Evolutionary conservation across 2,797 vertebrate genomes (phyloP).

Genomic region (Stomatorhinus walkeri): DNA sequence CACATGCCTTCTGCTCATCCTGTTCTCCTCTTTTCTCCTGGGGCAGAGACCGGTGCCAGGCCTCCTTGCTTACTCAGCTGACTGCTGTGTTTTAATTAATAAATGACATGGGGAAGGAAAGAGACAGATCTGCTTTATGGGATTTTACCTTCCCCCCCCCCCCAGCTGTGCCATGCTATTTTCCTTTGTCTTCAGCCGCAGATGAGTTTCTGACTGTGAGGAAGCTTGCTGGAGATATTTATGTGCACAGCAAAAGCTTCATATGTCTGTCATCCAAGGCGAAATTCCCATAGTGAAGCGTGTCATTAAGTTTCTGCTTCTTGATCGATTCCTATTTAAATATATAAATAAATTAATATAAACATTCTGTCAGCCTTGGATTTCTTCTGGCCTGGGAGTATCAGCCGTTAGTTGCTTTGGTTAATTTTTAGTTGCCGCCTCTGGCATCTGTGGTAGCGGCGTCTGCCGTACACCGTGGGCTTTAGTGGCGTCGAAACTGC

Average conservation of each 20-base stretch:
- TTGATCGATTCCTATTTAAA: neutral
- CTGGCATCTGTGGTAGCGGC: neutral
- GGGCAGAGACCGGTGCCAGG: neutral
- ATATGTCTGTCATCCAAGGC: neutral
- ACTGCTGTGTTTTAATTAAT: conserved; percentile 2
- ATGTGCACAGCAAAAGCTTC: neutral
- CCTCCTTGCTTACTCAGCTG: conserved; percentile 10
- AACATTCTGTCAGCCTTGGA: neutral
- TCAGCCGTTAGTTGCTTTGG: neutral
- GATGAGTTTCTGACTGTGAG: neutral
- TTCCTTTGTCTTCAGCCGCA: neutral
- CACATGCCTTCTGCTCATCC: neutral
- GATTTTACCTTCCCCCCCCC: neutral
- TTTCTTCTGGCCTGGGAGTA: neutral
- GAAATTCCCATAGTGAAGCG: neutral
- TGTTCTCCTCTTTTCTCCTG: neutral
- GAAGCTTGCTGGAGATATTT: neutral
- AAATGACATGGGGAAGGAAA: conserved; percentile 2
- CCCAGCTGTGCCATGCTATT: neutral
- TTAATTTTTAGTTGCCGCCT: neutral
- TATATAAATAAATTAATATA: neutral
- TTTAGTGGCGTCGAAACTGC: neutral
- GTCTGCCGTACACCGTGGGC: neutral
- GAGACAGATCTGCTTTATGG: neutral
- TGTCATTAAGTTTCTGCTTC: neutral